Conservation (phyloP, 2,888 invertebrate species). For the Conomelus anceps region DNA sequence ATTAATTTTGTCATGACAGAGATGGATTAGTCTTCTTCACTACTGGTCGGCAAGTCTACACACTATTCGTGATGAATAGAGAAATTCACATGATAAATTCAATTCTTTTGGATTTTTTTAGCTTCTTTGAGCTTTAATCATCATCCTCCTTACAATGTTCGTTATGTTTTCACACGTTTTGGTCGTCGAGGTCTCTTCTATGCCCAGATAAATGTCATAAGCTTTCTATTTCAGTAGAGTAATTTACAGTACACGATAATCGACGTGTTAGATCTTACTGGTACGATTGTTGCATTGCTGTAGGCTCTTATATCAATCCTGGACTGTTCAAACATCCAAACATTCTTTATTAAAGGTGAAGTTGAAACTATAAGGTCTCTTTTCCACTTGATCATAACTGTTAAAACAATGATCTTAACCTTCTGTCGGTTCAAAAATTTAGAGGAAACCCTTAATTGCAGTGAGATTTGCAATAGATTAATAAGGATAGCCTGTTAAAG, state of each 20-base stretch:
- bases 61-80: not conserved
- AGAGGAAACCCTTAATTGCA: too few species aligned
- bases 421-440: too few species aligned
- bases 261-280: too few species aligned
- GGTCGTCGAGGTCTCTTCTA: not conserved
- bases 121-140: not conserved
- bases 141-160: not conserved
- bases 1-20: not conserved
- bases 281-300: too few species aligned
- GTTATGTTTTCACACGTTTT: not conserved
- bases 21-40: not conserved
- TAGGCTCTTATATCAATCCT: not conserved
- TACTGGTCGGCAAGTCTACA: not conserved
- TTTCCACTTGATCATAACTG: too few species aligned
- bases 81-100: not conserved
- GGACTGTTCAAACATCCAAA: not conserved
- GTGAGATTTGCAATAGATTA: too few species aligned
- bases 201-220: not conserved
- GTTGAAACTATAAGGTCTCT: too few species aligned
- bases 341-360: too few species aligned
- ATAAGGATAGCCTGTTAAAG: too few species aligned
- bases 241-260: not conserved
- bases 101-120: not conserved
- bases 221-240: not conserved
- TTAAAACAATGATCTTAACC: too few species aligned